Evolutionary conservation across 2,113 vertebrate species (phyloP).

Genomic region (Calypte anna): DNA sequence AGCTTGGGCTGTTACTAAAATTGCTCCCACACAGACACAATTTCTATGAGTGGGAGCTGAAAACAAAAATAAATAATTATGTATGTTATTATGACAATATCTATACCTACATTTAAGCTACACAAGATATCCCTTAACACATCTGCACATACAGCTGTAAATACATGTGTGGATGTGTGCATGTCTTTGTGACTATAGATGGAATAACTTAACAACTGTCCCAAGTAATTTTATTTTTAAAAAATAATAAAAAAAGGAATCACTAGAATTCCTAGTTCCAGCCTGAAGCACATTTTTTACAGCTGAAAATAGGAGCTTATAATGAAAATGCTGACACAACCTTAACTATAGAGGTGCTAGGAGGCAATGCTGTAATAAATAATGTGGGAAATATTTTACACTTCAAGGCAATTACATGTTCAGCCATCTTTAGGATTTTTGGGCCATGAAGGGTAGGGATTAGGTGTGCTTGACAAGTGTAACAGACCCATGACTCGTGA

Average conservation of each 20-base stretch:
- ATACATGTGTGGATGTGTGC: neutral
- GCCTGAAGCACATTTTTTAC: conserved; percentile 76
- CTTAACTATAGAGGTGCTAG: conserved; percentile 75
- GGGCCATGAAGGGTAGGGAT: conserved; percentile 79
- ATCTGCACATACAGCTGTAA: neutral
- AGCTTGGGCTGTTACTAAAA: neutral
- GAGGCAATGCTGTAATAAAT: conserved; percentile 77
- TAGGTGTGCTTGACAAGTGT: conserved; percentile 80
- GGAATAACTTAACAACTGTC: conserved; percentile 56
- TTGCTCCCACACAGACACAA: neutral
- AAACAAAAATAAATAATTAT: neutral
- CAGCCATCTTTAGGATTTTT: conserved; percentile 81
- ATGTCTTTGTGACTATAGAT: neutral
- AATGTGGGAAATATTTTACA: conserved; percentile 81
- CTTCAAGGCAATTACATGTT: conserved; percentile 82
- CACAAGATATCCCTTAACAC: neutral
- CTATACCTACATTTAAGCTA: neutral
- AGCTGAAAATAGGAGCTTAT: conserved; percentile 74
- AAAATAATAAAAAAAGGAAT: conserved; percentile 50
- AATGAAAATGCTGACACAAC: conserved; percentile 83
- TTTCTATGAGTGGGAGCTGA: neutral
- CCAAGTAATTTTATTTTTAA: conserved; percentile 53
- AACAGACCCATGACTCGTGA: conserved; percentile 80
- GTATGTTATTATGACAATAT: neutral
- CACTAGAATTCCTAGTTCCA: conserved; percentile 59